Conservation (phyloP, 2,797 vertebrate genomes). For the Tenualosa thibaudeaui region DNA sequence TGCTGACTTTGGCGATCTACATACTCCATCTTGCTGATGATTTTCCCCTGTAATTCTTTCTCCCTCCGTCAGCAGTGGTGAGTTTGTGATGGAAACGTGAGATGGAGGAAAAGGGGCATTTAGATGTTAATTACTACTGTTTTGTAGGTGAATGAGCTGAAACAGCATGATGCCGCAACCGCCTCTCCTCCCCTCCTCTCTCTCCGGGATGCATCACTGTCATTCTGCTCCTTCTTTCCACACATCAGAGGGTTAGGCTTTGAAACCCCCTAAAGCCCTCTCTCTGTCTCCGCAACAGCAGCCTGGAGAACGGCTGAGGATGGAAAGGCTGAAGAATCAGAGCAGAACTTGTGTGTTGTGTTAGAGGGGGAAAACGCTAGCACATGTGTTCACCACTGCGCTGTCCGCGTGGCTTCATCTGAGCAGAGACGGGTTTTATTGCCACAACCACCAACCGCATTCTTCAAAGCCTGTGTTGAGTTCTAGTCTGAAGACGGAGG, state of each 20-base stretch:
- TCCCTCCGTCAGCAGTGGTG: background rate
- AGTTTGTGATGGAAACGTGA: conserved; percentile 8
- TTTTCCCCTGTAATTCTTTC: background rate
- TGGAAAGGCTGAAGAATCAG: conserved; percentile 36
- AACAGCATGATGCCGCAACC: conserved; percentile 1
- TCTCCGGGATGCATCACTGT: background rate
- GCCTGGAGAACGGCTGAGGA: conserved; percentile 13
- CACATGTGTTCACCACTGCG: conserved; percentile 57
- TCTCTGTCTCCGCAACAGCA: background rate
- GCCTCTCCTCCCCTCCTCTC: background rate
- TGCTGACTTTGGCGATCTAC: background rate
- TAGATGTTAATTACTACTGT: conserved; percentile 4
- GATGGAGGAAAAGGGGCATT: background rate
- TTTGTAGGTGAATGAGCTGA: background rate
- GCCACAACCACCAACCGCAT: conserved; percentile 74
- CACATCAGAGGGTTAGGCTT: background rate
- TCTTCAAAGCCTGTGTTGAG: conserved; percentile 48
- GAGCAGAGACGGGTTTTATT: conserved; percentile 51
- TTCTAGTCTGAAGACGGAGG: background rate
- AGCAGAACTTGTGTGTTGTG: conserved; percentile 37
- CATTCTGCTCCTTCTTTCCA: background rate
- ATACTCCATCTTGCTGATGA: background rate
- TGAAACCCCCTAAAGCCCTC: background rate
- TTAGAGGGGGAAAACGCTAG: conserved; percentile 55
- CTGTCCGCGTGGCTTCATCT: conserved; percentile 51